Percentiles rank a stretch among this genome's conserved stretches.
Evolutionary conservation across 2,797 vertebrate species (phyloP).

Genomic region (Poeciliopsis turneri): DNA sequence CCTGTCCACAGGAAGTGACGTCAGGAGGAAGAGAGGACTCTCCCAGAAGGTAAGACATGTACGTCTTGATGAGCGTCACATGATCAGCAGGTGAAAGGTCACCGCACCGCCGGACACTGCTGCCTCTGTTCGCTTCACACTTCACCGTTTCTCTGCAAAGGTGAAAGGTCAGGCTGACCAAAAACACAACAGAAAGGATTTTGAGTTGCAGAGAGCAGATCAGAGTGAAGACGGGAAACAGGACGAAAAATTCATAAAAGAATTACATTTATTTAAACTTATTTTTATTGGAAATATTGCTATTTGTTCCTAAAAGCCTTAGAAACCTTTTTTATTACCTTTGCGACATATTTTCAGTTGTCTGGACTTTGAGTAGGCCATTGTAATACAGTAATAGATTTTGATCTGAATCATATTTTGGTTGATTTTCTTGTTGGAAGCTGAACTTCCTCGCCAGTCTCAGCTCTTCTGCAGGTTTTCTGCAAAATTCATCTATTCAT

Average conservation of each 20-base stretch:
- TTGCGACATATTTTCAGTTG: too few relatives aligned
- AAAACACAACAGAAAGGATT: not conserved
- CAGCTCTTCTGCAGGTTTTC: too few relatives aligned
- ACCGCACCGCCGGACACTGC: constrained; percentile 21
- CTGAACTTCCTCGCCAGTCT: too few relatives aligned
- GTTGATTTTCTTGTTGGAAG: not conserved
- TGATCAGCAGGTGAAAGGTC: constrained; percentile 37
- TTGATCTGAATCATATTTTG: not conserved
- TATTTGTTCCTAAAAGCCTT: not conserved
- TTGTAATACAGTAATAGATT: not conserved
- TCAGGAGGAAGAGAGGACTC: constrained; percentile 77
- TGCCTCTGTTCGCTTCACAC: constrained; percentile 54
- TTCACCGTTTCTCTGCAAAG: constrained; percentile 42
- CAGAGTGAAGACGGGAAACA: not conserved
- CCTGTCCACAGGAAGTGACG: constrained; percentile 68
- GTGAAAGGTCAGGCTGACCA: constrained; percentile 51
- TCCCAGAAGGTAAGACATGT: constrained; percentile 79
- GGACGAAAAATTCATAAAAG: not conserved
- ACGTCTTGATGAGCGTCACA: not conserved
- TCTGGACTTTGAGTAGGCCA: not conserved
- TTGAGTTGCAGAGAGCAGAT: too few relatives aligned
- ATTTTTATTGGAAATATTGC: too few relatives aligned
- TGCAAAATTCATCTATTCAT: too few relatives aligned
- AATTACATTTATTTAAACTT: not conserved
- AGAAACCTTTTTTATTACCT: not conserved